Conservation (phyloP, 2,888 invertebrate genomes). For the Oegoconia quadripuncta region DNA sequence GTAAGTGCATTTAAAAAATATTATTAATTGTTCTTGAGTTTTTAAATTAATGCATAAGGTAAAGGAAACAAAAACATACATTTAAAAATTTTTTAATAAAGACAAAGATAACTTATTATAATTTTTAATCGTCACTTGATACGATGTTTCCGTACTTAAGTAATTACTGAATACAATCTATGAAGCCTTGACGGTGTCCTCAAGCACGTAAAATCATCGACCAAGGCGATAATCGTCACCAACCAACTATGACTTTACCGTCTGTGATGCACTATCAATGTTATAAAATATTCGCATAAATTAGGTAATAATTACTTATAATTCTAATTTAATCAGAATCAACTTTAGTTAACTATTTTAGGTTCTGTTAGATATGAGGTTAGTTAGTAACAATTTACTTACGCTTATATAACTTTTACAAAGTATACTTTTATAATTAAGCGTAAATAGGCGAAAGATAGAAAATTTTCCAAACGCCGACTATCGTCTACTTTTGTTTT, state of each 20-base stretch:
- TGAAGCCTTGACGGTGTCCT: slow-evolving; percentile 21
- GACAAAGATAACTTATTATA: neutral
- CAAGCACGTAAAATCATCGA: slow-evolving; percentile 19
- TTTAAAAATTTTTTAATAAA: neutral
- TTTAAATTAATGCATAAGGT: slow-evolving; percentile 8
- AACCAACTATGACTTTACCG: slow-evolving; percentile 18
- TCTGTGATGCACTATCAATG: neutral
- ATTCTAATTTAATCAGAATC: no score
- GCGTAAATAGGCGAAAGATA: no score
- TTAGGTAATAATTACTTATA: no score
- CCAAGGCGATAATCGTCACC: slow-evolving; percentile 9
- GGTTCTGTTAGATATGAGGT: no score
- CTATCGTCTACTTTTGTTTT: no score
- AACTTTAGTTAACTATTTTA: no score
- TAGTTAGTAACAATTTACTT: no score
- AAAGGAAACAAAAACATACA: neutral
- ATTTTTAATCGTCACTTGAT: slow-evolving; percentile 4
- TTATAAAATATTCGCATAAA: no score
- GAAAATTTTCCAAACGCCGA: no score
- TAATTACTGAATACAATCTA: slow-evolving; percentile 5
- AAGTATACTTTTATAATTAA: no score
- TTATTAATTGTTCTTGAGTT: slow-evolving; percentile 7
- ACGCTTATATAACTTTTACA: no score
- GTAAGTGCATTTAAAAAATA: slow-evolving; percentile 34
- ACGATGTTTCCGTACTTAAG: slow-evolving; percentile 8